Base-by-base conservation (phyloP, 2,888 invertebrate species). In the Lobophora halterata region DNA sequence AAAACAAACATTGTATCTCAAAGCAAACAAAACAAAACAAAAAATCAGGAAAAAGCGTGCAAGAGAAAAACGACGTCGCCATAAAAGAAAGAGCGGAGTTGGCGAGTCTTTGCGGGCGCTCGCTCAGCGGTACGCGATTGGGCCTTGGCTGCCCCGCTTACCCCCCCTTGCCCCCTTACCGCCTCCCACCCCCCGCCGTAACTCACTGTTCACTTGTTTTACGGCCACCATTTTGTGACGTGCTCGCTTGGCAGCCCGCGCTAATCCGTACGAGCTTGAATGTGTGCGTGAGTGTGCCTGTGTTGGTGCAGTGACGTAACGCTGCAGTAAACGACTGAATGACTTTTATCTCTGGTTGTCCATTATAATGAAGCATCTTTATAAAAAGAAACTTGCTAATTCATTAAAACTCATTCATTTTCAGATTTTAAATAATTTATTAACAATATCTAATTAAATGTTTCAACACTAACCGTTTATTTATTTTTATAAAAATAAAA, bases 161-260 rank as follows among this genome's bases (percentile, higher is more conserved):
- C 61, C 58, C 62, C 54, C 56, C 51, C 53, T 59, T 58, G 59
- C 58, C 58, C 57, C 55, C 58, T 52, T 43, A 46, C 54, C 43
- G 57, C 58, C 47, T 49, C 63, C 61, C 63, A 57, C 60, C 50
- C 59, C 56, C 55, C 71, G 70, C 80, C 75, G 80, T 87, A 83
- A 87, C 87, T 86, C 87, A 85, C 87, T 83, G 78, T 87, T 87
- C 86, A 83, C 86, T 87, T 85, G 87, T 79, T 86, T 86, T 86
- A 87, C 77, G 80, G 85, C 83, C 77, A 86, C 86, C 86, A 87
- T 87, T 82, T 87, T 87, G 86, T 87, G 86, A 86, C 87, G 86
- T 82, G 79, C 78, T 67, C 69, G 78, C 78, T 71, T 74, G 78
- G 78, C 82, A 73, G 73, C 72, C 71, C 78, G 74, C 72, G 75